Base-by-base conservation (phyloP, 1,140 invertebrate genomes). In the Cotesia vestalis region DNA sequence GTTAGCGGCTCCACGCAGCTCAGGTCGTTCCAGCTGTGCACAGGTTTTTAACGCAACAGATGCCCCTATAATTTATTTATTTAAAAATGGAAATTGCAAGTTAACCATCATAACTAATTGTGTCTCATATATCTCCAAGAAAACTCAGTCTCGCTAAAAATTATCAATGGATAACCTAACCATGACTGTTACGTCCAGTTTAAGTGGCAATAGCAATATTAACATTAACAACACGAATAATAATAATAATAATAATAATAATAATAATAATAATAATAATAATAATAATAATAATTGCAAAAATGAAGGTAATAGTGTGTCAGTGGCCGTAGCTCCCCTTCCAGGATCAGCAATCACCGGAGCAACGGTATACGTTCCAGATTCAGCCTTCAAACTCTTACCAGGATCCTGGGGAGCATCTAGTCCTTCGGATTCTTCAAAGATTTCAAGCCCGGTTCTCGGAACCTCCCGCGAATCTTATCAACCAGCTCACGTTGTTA, bases 331-430 rank as follows among this genome's bases (percentile, higher is more conserved):
- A 76, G 69, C 64, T 60, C 64, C 74, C 77, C 70, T 60, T 73
- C 52, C 78, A 78, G 76, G 75, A 27, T 27, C 27, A 27, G 27
- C 27, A 27, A 27, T 27, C 27, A 27, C 78, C 73, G 83, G 83
- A 83, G 85, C 89, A 90, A 91, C 90, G 89, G 90, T 91, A 90
- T 90, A 90, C 81, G 85, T 90, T 81, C 81, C 78, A 61, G 76
- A 75, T 66, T 73, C 75, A 67, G 73, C 80, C 77, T 77, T 76
- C 57, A 63, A 60, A 38, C 59, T 64, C 9, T 77, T 81, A 77
- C 74, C 80, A 71, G 66, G 76, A 77, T 76, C 77, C 74, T 79
- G 76, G 76, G 27, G 27, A 27, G 27, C 27, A 27, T 27, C 27
- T 27, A 27, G 27, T 27, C 27, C 27, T 27, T 27, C 27, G 27